Percentiles rank a stretch among this genome's conserved stretches.
These are phyloP conservation scores for Ophion slaviceki DNA, from an alignment of 2,888 invertebrate genomes.

Conservation along the genomic window DNA sequence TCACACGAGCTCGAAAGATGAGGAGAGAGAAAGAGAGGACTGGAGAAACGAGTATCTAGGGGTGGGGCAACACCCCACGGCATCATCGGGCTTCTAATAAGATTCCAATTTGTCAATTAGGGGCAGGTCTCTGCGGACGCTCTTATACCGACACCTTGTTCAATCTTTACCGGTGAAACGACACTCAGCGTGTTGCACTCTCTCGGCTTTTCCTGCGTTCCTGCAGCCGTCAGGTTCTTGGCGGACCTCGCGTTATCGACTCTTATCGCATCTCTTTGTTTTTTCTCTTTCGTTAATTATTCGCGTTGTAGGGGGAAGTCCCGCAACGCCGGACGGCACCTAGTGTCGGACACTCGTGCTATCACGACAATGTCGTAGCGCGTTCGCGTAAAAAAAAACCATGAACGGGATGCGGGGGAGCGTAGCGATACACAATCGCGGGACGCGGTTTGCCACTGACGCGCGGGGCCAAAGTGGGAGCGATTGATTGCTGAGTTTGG, in stretches of 20 bases:
- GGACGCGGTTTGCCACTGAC: too few relatives aligned
- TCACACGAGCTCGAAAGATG: constrained; percentile 59
- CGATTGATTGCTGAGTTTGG: too few relatives aligned
- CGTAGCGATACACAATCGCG: too few relatives aligned
- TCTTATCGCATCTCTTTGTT: constrained; percentile 22
- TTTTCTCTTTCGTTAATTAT: constrained; percentile 45
- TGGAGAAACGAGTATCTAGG: constrained; percentile 27
- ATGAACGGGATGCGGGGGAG: too few relatives aligned
- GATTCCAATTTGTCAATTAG: constrained; percentile 90
- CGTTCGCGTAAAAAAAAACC: too few relatives aligned
- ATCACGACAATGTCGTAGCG: too few relatives aligned
- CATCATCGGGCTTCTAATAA: constrained; percentile 85
- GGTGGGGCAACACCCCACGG: constrained; percentile 79
- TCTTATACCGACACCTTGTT: constrained; percentile 72
- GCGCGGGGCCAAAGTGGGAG: too few relatives aligned
- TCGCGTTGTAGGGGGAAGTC: neutral
- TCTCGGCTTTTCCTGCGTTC: constrained; percentile 58
- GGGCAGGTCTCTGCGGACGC: constrained; percentile 82
- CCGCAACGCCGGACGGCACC: too few relatives aligned
- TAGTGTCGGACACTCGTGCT: too few relatives aligned
- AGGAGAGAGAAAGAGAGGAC: constrained; percentile 12
- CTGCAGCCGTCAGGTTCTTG: constrained; percentile 66
- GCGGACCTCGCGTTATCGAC: constrained; percentile 27
- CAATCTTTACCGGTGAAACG: constrained; percentile 63
- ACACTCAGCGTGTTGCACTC: constrained; percentile 46